These are phyloP conservation scores for Lepidurus packardi DNA, from an alignment of 1,140 invertebrate species.

Conservation along the genomic window DNA sequence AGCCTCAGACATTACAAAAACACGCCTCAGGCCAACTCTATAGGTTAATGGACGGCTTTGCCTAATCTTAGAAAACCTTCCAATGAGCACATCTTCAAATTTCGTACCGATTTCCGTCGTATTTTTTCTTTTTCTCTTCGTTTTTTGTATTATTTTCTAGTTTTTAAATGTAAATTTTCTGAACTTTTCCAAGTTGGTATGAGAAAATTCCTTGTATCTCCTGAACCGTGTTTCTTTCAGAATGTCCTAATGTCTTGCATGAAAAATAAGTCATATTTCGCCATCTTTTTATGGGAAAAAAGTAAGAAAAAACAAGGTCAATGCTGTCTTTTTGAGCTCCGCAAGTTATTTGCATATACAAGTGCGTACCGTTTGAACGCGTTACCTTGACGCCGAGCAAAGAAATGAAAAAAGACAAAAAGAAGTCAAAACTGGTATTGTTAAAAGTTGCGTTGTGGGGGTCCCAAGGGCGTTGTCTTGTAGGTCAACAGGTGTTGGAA, in stretches of 20 bases:
- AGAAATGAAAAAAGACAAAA: not conserved
- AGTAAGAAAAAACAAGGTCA: not conserved
- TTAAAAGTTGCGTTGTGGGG: slow-evolving; percentile 21
- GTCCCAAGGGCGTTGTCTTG: slow-evolving; percentile 17
- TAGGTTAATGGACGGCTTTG: slow-evolving; percentile 3
- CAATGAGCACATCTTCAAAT: too few species aligned
- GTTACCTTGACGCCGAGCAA: not conserved
- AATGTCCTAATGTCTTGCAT: too few species aligned
- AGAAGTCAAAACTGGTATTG: not conserved
- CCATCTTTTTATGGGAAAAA: not conserved
- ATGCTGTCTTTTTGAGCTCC: not conserved
- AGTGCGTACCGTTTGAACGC: slow-evolving; percentile 6
- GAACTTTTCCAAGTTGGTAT: not conserved
- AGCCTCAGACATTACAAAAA: not conserved
- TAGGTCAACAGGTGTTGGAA: slow-evolving; percentile 18
- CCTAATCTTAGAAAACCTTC: not conserved
- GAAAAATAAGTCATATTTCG: too few species aligned
- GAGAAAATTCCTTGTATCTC: not conserved
- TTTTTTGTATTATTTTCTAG: not conserved
- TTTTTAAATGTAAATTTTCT: not conserved
- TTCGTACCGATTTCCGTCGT: not conserved
- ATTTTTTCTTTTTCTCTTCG: not conserved
- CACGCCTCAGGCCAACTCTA: not conserved
- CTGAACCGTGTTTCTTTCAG: too few species aligned
- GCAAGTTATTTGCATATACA: slow-evolving; percentile 6